Percentiles rank a stretch among this genome's conserved stretches.
Conservation (phyloP, 2,113 vertebrate genomes). For the Nothoprocta perdicaria region DNA sequence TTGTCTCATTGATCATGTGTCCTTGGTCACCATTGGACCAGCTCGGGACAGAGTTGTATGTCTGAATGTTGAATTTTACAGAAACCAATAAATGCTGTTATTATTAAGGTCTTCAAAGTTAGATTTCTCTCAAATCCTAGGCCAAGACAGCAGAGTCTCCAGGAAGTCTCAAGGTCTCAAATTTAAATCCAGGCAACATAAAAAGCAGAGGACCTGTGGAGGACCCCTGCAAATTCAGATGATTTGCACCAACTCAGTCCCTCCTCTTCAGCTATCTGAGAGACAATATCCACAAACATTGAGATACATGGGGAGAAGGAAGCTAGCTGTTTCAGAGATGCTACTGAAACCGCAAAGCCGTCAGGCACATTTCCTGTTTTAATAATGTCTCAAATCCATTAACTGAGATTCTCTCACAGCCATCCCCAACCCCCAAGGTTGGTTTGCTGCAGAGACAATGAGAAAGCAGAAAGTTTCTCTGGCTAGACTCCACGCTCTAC, state of each 20-base stretch:
- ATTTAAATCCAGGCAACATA: neutral
- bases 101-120: neutral
- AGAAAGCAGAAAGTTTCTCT: slow-evolving; percentile 47
- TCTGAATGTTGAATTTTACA: neutral
- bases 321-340: fast-evolving
- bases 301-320: neutral
- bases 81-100: neutral
- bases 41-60: neutral
- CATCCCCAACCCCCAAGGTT: fast-evolving
- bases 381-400: slow-evolving; percentile 15
- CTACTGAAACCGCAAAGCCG: neutral
- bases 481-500: slow-evolving; percentile 1
- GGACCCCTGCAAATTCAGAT: neutral
- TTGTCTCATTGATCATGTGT: neutral
- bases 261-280: neutral
- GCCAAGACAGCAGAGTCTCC: fast-evolving
- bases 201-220: neutral
- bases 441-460: neutral
- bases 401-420: neutral
- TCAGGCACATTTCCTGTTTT: neutral
- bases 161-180: neutral
- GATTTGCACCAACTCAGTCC: neutral
- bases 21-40: neutral
- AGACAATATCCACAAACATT: neutral
- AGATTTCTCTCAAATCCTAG: neutral